phyloP scores from a whole-genome alignment of 2,797 vertebrate genomes.

The Sebastes goodei region DNA sequence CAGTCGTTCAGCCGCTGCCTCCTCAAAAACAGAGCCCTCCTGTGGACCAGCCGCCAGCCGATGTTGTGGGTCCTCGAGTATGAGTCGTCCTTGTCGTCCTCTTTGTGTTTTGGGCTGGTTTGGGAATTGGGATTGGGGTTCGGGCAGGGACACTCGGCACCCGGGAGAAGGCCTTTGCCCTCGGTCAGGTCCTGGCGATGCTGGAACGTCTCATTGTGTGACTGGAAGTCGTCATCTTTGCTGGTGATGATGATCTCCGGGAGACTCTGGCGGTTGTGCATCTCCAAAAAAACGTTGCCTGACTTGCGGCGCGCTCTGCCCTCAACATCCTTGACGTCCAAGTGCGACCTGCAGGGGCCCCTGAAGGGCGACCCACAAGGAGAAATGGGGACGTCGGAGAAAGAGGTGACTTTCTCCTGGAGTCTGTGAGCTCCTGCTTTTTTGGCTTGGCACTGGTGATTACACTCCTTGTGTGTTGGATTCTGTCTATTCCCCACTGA shows the following conservation, averaged over 20 bases:
- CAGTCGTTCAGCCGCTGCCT: slow-evolving; percentile 91
- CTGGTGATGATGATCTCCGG: slow-evolving; percentile 79
- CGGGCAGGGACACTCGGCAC: slow-evolving; percentile 18
- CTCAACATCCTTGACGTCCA: slow-evolving; percentile 81
- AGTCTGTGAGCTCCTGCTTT: slow-evolving; percentile 75
- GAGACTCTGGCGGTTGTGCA: slow-evolving; percentile 59
- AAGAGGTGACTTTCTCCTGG: slow-evolving; percentile 87
- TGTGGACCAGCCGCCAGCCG: slow-evolving; percentile 87
- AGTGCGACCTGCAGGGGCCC: slow-evolving; percentile 82
- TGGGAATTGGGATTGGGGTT: slow-evolving; percentile 13
- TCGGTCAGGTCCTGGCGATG: slow-evolving; percentile 1
- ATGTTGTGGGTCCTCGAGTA: slow-evolving; percentile 89
- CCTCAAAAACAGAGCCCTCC: slow-evolving; percentile 90
- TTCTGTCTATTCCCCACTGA: slow-evolving; percentile 33
- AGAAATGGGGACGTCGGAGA: slow-evolving; percentile 87
- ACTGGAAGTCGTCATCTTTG: slow-evolving; percentile 63
- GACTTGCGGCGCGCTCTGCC: slow-evolving; percentile 55
- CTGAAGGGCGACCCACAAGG: slow-evolving; percentile 86
- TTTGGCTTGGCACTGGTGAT: slow-evolving; percentile 65
- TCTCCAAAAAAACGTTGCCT: slow-evolving; percentile 59
- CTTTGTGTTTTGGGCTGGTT: slow-evolving; percentile 46
- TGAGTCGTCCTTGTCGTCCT: slow-evolving; percentile 37
- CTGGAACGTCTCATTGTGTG: background rate
- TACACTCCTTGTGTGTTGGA: slow-evolving; percentile 49
- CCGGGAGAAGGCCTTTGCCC: slow-evolving; percentile 53